A percentile compares a stretch with the other conserved stretches of the same genome.
Evolutionary conservation across 2,797 vertebrate species (phyloP).

Genomic region (Hephaestus fuliginosus): DNA sequence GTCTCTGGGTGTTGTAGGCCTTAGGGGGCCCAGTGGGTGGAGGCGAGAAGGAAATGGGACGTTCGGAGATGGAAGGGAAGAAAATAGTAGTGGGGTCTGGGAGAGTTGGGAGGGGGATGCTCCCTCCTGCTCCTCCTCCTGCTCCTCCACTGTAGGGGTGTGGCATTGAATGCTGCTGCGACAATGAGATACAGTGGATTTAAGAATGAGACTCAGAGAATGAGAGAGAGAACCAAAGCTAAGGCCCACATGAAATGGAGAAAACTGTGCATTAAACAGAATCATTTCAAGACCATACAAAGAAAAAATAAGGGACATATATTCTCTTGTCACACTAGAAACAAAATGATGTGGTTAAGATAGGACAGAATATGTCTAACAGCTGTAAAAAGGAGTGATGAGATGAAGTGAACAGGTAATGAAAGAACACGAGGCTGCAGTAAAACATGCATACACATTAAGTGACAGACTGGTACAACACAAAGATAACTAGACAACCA

Average conservation of each 20-base stretch:
- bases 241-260: conserved; percentile 62
- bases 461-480: conserved; percentile 26
- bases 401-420: conserved; percentile 30
- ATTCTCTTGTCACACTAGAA: conserved; percentile 36
- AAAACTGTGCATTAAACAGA: conserved; percentile 28
- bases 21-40: conserved; percentile 94
- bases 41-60: conserved; percentile 96
- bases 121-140: conserved; percentile 76
- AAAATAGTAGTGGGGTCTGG: conserved; percentile 92
- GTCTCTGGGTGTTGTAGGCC: conserved; percentile 92
- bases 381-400: conserved; percentile 23
- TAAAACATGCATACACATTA: conserved; percentile 34
- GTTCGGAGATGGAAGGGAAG: conserved; percentile 94
- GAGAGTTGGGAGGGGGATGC: conserved; percentile 82
- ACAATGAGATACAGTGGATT: conserved; percentile 95
- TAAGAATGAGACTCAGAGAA: conserved; percentile 77
- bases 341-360: conserved; percentile 40
- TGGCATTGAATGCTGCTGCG: conserved; percentile 93
- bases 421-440: conserved; percentile 26
- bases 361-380: conserved; percentile 18
- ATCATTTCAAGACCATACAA: conserved; percentile 41
- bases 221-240: conserved; percentile 65
- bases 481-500: conserved; percentile 37
- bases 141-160: conserved; percentile 91
- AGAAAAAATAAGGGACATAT: conserved; percentile 14